These are phyloP conservation scores for Galerucella pusilla DNA, from an alignment of 2,888 invertebrate genomes.

Conservation along the genomic window DNA sequence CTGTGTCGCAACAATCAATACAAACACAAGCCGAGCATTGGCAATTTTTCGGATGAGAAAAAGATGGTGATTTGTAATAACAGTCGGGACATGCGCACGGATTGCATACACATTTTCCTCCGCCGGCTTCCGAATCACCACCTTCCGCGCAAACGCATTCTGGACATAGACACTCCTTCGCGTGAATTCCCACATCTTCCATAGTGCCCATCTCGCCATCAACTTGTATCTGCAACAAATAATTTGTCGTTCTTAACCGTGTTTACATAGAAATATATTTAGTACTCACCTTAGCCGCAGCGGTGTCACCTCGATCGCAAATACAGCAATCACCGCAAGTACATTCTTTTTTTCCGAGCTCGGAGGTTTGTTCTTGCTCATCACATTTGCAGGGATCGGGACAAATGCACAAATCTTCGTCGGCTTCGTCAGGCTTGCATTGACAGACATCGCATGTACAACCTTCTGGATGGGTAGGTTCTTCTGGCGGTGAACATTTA, in stretches of 20 bases:
- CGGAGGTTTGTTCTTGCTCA: constrained; percentile 3
- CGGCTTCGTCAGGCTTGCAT: not conserved
- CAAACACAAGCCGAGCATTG: constrained; percentile 39
- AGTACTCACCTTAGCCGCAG: constrained; percentile 1
- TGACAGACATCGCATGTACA: constrained; percentile 17
- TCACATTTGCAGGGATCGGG: constrained; percentile 15
- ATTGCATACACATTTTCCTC: constrained; percentile 25
- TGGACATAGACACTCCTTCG: constrained; percentile 23
- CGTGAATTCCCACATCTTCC: not conserved
- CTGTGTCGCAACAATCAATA: constrained; percentile 14
- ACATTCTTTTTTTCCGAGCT: not conserved
- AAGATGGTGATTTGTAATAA: constrained; percentile 2
- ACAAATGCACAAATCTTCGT: not conserved
- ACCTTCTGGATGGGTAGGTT: constrained; percentile 21
- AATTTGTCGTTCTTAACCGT: no score
- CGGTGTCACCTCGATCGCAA: constrained; percentile 14
- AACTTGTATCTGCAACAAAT: constrained; percentile 10
- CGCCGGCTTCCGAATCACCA: not conserved
- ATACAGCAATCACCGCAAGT: constrained; percentile 17
- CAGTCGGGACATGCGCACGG: constrained; percentile 31
- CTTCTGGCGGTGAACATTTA: constrained; percentile 25
- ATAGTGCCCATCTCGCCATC: not conserved
- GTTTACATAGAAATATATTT: not conserved
- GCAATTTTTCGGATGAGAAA: constrained; percentile 16
- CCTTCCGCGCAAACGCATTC: constrained; percentile 31